phyloP scores from a whole-genome alignment of 92 coral and sea anemone genomes.

The Epizoanthus ramosus region DNA sequence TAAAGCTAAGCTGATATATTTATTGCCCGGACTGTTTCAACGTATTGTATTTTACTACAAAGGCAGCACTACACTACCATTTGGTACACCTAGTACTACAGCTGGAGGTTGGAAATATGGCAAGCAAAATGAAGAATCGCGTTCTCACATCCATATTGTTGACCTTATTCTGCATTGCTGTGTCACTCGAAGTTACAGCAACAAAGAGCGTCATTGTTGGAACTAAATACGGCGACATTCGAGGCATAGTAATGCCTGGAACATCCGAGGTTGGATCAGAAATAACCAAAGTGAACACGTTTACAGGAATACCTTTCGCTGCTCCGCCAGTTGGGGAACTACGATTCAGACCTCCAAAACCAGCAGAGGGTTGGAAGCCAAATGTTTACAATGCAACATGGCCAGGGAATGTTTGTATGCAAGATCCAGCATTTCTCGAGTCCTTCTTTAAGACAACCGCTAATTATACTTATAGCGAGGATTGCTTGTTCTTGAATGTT shows the following conservation, averaged over 20 bases:
- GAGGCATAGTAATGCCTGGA: conserved; percentile 9
- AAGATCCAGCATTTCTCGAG: background rate
- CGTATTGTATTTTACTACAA: too few relatives aligned
- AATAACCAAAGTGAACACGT: conserved; percentile 30
- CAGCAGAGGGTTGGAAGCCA: conserved; percentile 51
- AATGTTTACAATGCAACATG: conserved; percentile 39
- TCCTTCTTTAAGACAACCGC: conserved; percentile 38
- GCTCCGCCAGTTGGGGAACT: conserved; percentile 56
- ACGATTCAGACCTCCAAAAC: conserved; percentile 50
- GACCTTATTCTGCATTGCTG: too few relatives aligned
- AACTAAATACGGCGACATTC: conserved; percentile 51
- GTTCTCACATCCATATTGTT: too few relatives aligned
- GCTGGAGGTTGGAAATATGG: too few relatives aligned
- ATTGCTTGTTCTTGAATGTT: conserved; percentile 72
- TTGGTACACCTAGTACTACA: too few relatives aligned
- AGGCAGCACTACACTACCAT: too few relatives aligned
- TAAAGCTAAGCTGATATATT: too few relatives aligned
- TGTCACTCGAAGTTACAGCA: too few relatives aligned
- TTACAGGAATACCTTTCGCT: conserved; percentile 59
- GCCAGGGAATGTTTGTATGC: conserved; percentile 42
- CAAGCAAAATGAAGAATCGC: too few relatives aligned
- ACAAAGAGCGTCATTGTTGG: conserved; percentile 10
- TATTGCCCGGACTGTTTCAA: too few relatives aligned
- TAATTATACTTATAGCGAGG: conserved; percentile 53
- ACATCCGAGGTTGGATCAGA: too few relatives aligned